Conservation (phyloP, 1,140 invertebrate genomes). For the Belonocnema kinseyi region DNA sequence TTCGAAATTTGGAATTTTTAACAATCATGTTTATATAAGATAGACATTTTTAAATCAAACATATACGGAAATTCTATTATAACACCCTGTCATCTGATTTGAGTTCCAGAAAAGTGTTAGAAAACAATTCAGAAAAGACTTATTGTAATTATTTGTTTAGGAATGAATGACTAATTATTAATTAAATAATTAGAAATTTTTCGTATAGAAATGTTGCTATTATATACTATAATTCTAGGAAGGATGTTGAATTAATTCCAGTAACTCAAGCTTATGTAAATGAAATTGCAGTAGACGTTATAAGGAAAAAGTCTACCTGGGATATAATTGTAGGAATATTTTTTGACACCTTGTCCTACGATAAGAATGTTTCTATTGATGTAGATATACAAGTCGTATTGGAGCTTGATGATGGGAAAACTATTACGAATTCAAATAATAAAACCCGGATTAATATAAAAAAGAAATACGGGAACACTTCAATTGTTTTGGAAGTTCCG, state of each 20-base stretch:
- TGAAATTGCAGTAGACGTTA: conserved; percentile 72
- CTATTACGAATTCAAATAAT: conserved; percentile 35
- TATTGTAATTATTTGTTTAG: too few species aligned
- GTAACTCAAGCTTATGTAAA: conserved; percentile 64
- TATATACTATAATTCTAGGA: conserved; percentile 70
- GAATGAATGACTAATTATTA: too few species aligned
- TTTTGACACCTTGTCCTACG: conserved; percentile 49
- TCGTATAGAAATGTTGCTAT: not conserved
- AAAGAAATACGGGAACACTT: conserved; percentile 71
- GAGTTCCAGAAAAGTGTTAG: too few species aligned
- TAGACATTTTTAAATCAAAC: too few species aligned
- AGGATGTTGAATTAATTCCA: conserved; percentile 76
- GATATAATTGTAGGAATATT: conserved; percentile 53
- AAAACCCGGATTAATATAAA: conserved; percentile 46
- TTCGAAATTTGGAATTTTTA: too few species aligned
- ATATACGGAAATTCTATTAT: too few species aligned
- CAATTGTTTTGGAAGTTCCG: conserved; percentile 61
- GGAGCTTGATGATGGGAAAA: conserved; percentile 32
- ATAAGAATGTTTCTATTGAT: conserved; percentile 23
- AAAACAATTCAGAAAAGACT: too few species aligned
- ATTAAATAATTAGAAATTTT: too few species aligned
- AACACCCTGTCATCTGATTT: too few species aligned
- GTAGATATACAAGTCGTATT: conserved; percentile 38
- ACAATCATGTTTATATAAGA: too few species aligned
- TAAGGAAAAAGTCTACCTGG: conserved; percentile 58